These are phyloP conservation scores for Cirrhinus mrigala DNA, from an alignment of 2,797 vertebrate genomes.

Conservation along the genomic window DNA sequence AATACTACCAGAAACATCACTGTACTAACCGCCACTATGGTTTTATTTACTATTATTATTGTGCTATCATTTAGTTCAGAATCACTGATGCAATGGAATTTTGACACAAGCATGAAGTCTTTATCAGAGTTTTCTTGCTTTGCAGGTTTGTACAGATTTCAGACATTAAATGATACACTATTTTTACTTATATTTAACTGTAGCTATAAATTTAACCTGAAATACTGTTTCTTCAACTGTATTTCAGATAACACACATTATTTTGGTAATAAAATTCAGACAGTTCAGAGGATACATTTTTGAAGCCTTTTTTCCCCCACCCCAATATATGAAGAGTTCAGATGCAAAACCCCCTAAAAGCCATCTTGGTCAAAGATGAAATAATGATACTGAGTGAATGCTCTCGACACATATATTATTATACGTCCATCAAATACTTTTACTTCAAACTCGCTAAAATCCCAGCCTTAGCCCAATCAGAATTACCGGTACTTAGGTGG, in stretches of 20 bases:
- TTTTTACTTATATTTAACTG: background rate
- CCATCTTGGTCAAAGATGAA: too few relatives aligned
- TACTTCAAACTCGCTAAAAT: too few relatives aligned
- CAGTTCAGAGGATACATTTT: background rate
- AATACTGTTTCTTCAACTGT: background rate
- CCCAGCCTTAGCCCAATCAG: too few relatives aligned
- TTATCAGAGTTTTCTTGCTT: conserved; percentile 18
- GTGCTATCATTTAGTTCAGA: conserved; percentile 15
- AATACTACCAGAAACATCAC: conserved; percentile 44
- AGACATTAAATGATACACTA: background rate
- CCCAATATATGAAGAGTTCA: too few relatives aligned
- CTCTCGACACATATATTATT: too few relatives aligned
- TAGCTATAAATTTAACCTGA: background rate
- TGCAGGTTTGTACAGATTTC: background rate
- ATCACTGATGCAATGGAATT: conserved; percentile 23
- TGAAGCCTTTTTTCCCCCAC: too few relatives aligned
- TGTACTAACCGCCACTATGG: background rate
- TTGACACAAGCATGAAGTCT: conserved; percentile 17
- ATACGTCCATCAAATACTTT: too few relatives aligned
- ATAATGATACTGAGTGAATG: too few relatives aligned
- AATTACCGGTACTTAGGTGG: too few relatives aligned
- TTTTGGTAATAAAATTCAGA: background rate
- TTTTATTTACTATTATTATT: conserved; percentile 39
- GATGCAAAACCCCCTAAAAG: too few relatives aligned
- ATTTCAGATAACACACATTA: background rate